Conservation (phyloP, 2,888 invertebrate genomes). For the Parnassius smintheus region DNA sequence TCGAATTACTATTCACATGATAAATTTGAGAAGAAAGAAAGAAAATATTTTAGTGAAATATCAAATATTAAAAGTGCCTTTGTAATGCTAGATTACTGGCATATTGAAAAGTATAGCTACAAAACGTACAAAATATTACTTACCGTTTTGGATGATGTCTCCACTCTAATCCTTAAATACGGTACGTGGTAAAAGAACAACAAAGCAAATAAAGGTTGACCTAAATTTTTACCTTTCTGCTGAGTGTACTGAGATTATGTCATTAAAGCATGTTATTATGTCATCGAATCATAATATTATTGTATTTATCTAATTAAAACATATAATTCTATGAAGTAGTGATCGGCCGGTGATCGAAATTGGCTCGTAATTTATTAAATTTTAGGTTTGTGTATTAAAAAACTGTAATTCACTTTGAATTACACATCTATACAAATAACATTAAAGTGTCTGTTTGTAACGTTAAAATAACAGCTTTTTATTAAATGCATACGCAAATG, state of each 20-base stretch:
- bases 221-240: constrained; percentile 23
- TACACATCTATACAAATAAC: no score
- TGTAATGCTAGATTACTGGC: constrained; percentile 5
- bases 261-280: background rate
- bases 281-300: no score
- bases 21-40: background rate
- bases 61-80: constrained; percentile 21
- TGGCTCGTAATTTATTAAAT: no score
- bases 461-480: no score
- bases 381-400: no score
- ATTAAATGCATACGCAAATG: no score
- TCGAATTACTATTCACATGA: constrained; percentile 7
- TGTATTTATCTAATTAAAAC: no score
- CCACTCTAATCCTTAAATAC: constrained; percentile 21
- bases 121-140: constrained; percentile 2
- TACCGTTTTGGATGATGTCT: constrained; percentile 7
- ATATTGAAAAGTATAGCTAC: constrained; percentile 7
- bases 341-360: no score
- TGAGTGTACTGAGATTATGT: constrained; percentile 13
- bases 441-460: no score
- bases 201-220: constrained; percentile 23
- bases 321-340: no score
- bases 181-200: constrained; percentile 16
- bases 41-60: constrained; percentile 5
- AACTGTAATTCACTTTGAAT: no score